Conservation (phyloP, 2,113 vertebrate species). For the Dascyllus trimaculatus region DNA sequence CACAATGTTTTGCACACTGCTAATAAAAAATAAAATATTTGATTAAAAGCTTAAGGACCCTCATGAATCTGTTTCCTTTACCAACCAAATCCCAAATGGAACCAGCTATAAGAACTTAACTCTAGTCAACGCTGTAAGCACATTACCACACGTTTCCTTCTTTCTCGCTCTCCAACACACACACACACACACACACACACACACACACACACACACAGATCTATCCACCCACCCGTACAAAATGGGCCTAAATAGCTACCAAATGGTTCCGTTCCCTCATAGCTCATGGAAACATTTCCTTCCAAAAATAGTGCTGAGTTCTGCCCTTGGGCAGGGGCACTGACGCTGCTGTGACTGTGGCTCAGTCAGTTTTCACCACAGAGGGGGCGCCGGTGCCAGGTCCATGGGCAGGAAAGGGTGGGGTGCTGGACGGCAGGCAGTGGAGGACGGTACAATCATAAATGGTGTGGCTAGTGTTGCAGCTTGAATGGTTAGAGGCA, state of each 20-base stretch:
- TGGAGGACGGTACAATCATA: neutral
- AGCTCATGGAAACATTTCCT: constrained; percentile 80
- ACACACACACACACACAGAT: no score
- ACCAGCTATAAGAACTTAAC: neutral
- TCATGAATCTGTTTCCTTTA: neutral
- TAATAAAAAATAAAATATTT: no score
- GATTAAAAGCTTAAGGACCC: no score
- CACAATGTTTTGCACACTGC: no score
- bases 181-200: no score
- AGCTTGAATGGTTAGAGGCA: neutral
- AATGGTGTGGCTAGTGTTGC: constrained; percentile 4
- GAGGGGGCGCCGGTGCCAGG: constrained; percentile 43
- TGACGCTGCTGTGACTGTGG: constrained; percentile 61
- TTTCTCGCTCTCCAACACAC: no score
- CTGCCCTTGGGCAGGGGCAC: constrained; percentile 66
- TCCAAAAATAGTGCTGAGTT: constrained; percentile 76
- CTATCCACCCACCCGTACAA: constrained; percentile 38
- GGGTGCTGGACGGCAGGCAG: constrained; percentile 32
- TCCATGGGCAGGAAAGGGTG: constrained; percentile 64
- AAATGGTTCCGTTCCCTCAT: constrained; percentile 69
- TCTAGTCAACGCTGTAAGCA: constrained; percentile 11
- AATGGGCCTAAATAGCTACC: constrained; percentile 73
- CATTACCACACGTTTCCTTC: neutral
- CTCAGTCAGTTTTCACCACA: constrained; percentile 59
- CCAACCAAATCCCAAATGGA: neutral